Conservation (phyloP, 2,113 vertebrate species). For the Bufo bufo region DNA sequence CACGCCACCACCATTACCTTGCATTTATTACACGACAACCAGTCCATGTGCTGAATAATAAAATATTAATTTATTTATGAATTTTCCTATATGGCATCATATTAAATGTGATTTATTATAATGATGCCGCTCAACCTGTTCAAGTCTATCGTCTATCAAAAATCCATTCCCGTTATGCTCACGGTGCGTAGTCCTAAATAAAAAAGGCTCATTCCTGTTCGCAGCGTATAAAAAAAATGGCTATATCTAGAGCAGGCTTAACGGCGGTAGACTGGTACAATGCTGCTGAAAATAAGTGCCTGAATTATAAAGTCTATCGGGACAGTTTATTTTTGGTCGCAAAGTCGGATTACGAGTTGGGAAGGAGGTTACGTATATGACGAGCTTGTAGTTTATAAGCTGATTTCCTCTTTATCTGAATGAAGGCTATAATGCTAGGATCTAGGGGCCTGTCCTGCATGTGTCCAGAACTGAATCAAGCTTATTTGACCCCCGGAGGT, state of each 20-base stretch:
- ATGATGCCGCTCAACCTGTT: neutral
- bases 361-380: slow-evolving; percentile 24
- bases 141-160: too few relatives aligned
- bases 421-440: slow-evolving; percentile 23
- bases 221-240: neutral
- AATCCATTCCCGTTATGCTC: too few relatives aligned
- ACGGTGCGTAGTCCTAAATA: neutral
- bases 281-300: neutral
- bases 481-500: neutral
- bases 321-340: neutral
- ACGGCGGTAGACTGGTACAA: neutral
- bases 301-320: neutral
- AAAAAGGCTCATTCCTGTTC: neutral
- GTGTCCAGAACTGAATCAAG: slow-evolving; percentile 29
- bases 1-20: too few relatives aligned
- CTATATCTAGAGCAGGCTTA: neutral
- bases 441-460: slow-evolving; percentile 3
- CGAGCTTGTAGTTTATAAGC: slow-evolving; percentile 25
- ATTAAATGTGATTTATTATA: neutral
- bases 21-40: too few relatives aligned
- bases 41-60: too few relatives aligned
- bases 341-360: slow-evolving; percentile 15
- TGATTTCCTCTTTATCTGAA: slow-evolving; percentile 52
- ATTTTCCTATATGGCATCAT: too few relatives aligned
- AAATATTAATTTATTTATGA: too few relatives aligned